Evolutionary conservation across 2,888 invertebrate genomes (phyloP).

Genomic region (Taenaris catops): DNA sequence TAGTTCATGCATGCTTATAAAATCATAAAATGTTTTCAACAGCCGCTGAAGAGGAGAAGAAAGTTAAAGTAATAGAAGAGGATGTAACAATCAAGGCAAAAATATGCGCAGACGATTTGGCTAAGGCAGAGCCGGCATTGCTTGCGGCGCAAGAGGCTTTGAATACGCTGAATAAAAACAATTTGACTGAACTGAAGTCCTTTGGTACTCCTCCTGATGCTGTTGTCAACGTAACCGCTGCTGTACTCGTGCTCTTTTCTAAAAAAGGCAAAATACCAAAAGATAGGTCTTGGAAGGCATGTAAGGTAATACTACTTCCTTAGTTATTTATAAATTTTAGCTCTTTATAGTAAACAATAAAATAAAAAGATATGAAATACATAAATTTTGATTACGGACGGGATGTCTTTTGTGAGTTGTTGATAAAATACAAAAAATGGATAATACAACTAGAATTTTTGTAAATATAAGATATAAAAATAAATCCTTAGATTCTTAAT

Average conservation of each 20-base stretch:
- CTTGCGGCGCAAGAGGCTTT: conserved; percentile 94
- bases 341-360: too few relatives aligned
- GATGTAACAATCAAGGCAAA: conserved; percentile 91
- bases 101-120: conserved; percentile 93
- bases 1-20: not conserved
- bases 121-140: conserved; percentile 94
- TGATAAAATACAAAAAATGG: too few relatives aligned
- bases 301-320: too few relatives aligned
- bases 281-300: conserved; percentile 95
- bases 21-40: conserved; percentile 16
- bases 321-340: too few relatives aligned
- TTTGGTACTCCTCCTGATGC: conserved; percentile 95
- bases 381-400: too few relatives aligned
- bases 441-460: too few relatives aligned
- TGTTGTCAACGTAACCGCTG: conserved; percentile 92
- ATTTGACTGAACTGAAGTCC: conserved; percentile 95
- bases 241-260: conserved; percentile 92
- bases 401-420: too few relatives aligned
- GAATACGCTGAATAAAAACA: conserved; percentile 95
- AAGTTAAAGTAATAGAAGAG: conserved; percentile 93
- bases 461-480: too few relatives aligned
- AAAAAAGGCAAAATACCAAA: conserved; percentile 92
- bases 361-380: too few relatives aligned
- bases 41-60: conserved; percentile 92
- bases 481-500: too few relatives aligned